A percentile compares a stretch with the other conserved stretches of the same genome.
These are phyloP conservation scores for Acestrorhynchus altus DNA, from an alignment of 2,797 vertebrate species.

Conservation along the genomic window DNA sequence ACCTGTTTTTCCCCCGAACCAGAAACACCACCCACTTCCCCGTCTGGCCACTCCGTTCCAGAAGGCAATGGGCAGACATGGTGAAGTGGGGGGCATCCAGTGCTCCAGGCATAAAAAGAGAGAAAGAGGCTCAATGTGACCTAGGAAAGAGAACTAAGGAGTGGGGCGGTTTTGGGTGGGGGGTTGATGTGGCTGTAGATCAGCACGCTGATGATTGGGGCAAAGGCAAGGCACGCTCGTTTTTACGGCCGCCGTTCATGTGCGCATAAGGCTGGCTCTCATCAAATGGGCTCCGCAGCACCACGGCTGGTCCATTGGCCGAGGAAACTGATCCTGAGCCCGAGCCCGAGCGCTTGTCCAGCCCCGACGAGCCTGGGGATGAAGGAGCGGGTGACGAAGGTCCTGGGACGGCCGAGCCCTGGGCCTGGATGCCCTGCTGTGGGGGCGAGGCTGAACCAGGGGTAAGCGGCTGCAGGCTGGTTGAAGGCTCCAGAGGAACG, in stretches of 20 bases:
- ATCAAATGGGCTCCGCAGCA: conserved; percentile 86
- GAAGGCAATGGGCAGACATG: conserved; percentile 32
- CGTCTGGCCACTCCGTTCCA: conserved; percentile 3
- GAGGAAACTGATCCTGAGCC: conserved; percentile 69
- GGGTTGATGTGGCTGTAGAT: conserved; percentile 65
- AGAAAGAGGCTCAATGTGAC: neutral
- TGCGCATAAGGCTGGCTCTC: conserved; percentile 93
- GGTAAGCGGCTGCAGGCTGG: conserved; percentile 51
- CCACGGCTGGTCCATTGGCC: conserved; percentile 85
- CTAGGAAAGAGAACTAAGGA: neutral
- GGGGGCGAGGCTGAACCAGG: conserved; percentile 38
- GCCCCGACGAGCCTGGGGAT: conserved; percentile 52
- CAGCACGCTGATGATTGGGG: conserved; percentile 98
- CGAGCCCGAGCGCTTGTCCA: conserved; percentile 81
- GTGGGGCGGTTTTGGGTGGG: conserved; percentile 46
- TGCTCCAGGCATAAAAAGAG: neutral
- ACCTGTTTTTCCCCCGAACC: neutral
- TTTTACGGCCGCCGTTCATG: conserved; percentile 97
- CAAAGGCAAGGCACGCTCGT: conserved; percentile 89
- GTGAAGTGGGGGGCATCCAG: neutral
- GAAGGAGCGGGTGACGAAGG: conserved; percentile 68
- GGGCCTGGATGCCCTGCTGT: conserved; percentile 33
- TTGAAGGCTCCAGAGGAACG: conserved; percentile 78
- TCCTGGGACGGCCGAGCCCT: conserved; percentile 68
- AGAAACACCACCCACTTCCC: neutral